phyloP scores from a whole-genome alignment of 2,888 invertebrate species.

The Dorcus parallelipipedus region DNA sequence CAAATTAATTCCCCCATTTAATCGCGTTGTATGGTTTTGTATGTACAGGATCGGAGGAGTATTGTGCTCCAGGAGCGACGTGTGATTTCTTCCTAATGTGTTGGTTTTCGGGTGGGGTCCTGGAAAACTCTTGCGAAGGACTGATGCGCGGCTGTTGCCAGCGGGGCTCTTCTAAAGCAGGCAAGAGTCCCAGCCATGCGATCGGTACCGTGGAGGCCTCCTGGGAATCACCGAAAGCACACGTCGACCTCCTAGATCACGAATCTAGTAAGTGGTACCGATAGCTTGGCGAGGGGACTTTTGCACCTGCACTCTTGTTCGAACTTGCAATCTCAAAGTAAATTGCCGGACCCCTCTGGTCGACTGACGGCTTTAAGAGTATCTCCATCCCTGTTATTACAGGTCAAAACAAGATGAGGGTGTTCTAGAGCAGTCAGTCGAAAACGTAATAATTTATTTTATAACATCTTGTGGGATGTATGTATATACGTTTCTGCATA shows the following conservation, averaged over 20 bases:
- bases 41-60: constrained; percentile 44
- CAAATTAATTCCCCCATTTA: constrained; percentile 1
- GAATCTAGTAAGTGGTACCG: constrained; percentile 44
- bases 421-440: no score
- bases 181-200: constrained; percentile 62
- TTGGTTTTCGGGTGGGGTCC: constrained; percentile 84
- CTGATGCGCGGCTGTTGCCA: constrained; percentile 85
- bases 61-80: constrained; percentile 70
- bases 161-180: constrained; percentile 64
- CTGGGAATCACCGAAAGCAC: constrained; percentile 56
- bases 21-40: background rate
- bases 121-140: constrained; percentile 74
- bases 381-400: no score
- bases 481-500: no score
- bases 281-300: constrained; percentile 29
- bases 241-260: constrained; percentile 55
- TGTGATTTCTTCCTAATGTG: constrained; percentile 91
- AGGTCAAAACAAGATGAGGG: no score
- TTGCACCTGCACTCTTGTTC: constrained; percentile 4
- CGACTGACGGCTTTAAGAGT: no score
- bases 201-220: constrained; percentile 60
- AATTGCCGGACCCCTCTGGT: background rate
- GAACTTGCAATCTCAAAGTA: constrained; percentile 6
- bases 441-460: no score
- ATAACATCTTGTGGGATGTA: background rate